These are phyloP conservation scores for Pteromalus puparum DNA, from an alignment of 1,140 invertebrate genomes.

Conservation along the genomic window DNA sequence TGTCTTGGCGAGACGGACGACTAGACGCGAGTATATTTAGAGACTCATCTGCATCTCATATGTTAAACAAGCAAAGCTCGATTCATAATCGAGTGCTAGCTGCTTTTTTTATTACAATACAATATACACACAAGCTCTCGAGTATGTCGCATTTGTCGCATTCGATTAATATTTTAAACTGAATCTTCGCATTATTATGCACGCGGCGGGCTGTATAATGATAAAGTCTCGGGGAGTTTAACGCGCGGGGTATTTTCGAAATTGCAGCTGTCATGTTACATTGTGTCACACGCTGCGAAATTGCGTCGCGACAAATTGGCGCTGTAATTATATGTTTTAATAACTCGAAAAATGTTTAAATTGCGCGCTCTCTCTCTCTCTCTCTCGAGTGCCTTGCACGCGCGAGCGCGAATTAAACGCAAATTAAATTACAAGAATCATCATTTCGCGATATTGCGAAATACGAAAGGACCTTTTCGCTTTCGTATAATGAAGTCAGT, in stretches of 20 bases:
- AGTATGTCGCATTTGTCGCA: not conserved
- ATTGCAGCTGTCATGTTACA: conserved; percentile 23
- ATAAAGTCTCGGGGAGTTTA: not conserved
- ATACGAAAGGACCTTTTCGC: conserved; percentile 21
- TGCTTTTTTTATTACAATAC: not conserved
- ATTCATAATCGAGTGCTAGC: not conserved
- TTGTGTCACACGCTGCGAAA: conserved; percentile 37
- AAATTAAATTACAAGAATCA: conserved; percentile 39
- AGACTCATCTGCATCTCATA: not conserved
- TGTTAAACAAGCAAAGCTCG: conserved; percentile 6
- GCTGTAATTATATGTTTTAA: conserved; percentile 48
- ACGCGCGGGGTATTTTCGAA: conserved; percentile 12
- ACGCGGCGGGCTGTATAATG: not conserved
- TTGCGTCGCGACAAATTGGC: conserved; percentile 38
- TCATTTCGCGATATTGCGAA: conserved; percentile 23
- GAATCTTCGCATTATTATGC: too few relatives aligned
- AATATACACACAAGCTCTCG: too few relatives aligned
- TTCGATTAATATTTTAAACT: not conserved
- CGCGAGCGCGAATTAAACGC: not conserved
- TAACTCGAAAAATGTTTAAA: conserved; percentile 29
- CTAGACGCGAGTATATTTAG: not conserved
- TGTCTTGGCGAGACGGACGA: too few relatives aligned
- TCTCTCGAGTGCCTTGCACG: too few relatives aligned
- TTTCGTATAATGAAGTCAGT: not conserved
- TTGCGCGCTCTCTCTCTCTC: too few relatives aligned